Evolutionary conservation across 1,140 invertebrate species (phyloP).

Genomic region (Chionoecetes opilio): DNA sequence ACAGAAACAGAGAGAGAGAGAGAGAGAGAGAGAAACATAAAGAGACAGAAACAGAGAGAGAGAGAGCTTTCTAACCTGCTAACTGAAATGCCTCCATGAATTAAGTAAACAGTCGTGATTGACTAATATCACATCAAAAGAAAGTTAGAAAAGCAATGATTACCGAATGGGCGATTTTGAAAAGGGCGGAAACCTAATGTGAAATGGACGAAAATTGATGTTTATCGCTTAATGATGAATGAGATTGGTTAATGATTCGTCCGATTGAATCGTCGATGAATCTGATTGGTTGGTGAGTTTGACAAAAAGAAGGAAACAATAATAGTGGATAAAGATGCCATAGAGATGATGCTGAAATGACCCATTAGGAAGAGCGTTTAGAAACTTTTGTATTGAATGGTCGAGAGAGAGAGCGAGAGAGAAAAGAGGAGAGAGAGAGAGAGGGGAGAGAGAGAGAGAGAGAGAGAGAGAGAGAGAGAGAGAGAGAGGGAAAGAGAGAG

Average conservation of each 20-base stretch:
- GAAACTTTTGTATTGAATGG: not conserved
- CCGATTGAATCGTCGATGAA: too few relatives aligned
- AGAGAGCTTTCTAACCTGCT: not conserved
- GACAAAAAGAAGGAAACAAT: too few relatives aligned
- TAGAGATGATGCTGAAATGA: too few relatives aligned
- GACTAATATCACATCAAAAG: not conserved
- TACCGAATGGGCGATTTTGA: not conserved
- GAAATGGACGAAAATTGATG: slow-evolving; percentile 11
- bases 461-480: not conserved
- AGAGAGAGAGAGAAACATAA: not conserved
- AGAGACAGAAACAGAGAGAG: not conserved
- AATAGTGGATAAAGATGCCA: too few relatives aligned
- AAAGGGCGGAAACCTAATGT: not conserved
- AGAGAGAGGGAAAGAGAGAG: not conserved
- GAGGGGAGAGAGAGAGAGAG: not conserved
- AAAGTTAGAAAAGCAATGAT: not conserved
- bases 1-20: not conserved
- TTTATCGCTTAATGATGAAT: too few relatives aligned
- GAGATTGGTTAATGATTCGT: too few relatives aligned
- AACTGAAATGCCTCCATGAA: not conserved
- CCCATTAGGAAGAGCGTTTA: not conserved
- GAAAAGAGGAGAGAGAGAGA: not conserved
- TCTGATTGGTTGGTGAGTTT: too few relatives aligned
- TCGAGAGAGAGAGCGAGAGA: not conserved
- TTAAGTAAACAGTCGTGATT: not conserved